Base-by-base conservation (phyloP, 2,797 vertebrate genomes). In the Phaenicophaeus curvirostris region DNA sequence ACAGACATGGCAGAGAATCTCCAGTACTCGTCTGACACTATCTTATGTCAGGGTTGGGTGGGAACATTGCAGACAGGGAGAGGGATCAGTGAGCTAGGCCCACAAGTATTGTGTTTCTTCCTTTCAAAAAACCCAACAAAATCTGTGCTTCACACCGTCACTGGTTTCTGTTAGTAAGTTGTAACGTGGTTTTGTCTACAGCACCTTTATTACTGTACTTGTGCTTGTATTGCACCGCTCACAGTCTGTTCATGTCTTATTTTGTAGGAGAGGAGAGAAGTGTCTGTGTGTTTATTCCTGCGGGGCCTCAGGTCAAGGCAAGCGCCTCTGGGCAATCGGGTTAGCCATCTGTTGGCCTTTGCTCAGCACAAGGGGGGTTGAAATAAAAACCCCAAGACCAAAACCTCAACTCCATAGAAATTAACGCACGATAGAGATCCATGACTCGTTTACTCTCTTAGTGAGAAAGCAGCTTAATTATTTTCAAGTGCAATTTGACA, bases 401-500 rank as follows among this genome's bases (percentile, higher is more conserved):
- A 35, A 87, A 57, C 18, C 5, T 9, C 41, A 63, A n/a, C 23
- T 37, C 44, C 2, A 1, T 41, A 51, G 35, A 69, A 87, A 85
- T 87, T 48, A 86, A 25, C 66, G 16, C 57, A 61, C 61, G 27
- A 18, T 83, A 68, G 65, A 31, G 84, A 67, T 35, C 90, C 2
- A 21, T 28, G 12, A 18, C 51, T 30, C 62, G 28, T 71, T 93
- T 89, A 72, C 46, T 72, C n/a, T 89, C 30, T 11, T 18, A 37
- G 54, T 82, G 30, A 61, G 55, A 94, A 91, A 94, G 67, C 35
- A 73, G 30, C 48, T 66, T 73, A 72, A 86, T 95, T 94, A 71
- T 94, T 91, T 94, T 90, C 59, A 79, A 87, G 71, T 76, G 73
- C 93, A 88, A 77, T 68, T 91, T 80, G 71, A 46, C 33, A 23